These are phyloP conservation scores for Cyanoliseus patagonus DNA, from an alignment of 2,113 vertebrate genomes.

Conservation along the genomic window DNA sequence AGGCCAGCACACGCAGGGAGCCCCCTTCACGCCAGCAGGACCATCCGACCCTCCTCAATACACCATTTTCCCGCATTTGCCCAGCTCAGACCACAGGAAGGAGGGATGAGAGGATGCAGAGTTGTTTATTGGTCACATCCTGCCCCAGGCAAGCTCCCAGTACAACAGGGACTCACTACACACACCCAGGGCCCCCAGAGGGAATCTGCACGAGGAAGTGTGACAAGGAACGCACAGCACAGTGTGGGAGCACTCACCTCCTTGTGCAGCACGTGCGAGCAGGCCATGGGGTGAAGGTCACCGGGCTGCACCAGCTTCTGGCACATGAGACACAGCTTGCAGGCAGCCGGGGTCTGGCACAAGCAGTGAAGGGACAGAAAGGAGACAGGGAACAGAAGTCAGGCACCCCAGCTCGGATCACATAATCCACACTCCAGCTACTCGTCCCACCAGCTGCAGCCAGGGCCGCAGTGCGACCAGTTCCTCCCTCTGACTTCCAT, in stretches of 20 bases:
- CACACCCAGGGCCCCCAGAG: accelerated
- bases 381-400: not conserved
- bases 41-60: not conserved
- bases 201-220: not conserved
- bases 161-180: not conserved
- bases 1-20: not conserved
- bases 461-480: accelerated
- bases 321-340: conserved; percentile 90
- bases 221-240: accelerated
- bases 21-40: not conserved
- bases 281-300: conserved; percentile 85
- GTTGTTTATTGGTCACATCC: not conserved
- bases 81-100: not conserved
- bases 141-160: not conserved
- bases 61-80: accelerated
- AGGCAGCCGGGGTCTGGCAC: conserved; percentile 52
- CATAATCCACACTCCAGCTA: accelerated
- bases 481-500: not conserved
- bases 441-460: not conserved
- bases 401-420: not conserved
- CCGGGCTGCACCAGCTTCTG: conserved; percentile 84
- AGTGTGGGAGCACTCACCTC: conserved; percentile 71
- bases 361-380: not conserved
- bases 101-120: not conserved
- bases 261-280: conserved; percentile 85